Base-by-base conservation (phyloP, 2,797 vertebrate species). In the Falco concolor region DNA sequence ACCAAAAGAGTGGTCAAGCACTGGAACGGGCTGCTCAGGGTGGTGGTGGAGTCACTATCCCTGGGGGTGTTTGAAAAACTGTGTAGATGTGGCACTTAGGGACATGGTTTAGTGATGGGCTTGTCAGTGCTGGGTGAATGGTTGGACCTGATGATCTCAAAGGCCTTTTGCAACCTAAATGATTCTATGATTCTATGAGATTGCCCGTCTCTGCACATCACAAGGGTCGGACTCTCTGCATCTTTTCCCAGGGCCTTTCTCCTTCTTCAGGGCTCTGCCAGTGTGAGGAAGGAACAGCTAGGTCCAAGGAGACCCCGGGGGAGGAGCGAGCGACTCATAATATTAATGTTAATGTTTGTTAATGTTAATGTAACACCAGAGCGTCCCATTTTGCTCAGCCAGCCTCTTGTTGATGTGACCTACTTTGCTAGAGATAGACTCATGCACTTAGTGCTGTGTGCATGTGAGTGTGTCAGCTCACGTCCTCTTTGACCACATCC, bases 171-270 rank as follows among this genome's bases (percentile, higher is more conserved):
- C 17, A 18, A 44, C 42, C 42, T 44, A 18, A 44, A 44, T 17
- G 42, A 44, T 44, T 44, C 42, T 17, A 44, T 44, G 42, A 44
- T 44, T 44, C 42, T 44, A 44, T 44, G 42, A 44, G 42, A 44
- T 44, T 44, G 42, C 42, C 42, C 42, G 42, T 28, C 44, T 14
- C n/a, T 14, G 14, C 15, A 11, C 42, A 34, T 57, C 70, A 9
- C 0, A 3, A 68, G n/a, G 28, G 28, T 27, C 0, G 2, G 22
- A 25, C 27, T 27, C 32, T 67, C n/a, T 4, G 8, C 44, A 3
- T 30, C n/a, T 73, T 52, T 65, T 88, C 53, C 47, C 49, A 44
- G 53, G 24, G 49, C 23, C 40, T 74, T 69, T 81, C 59, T 60
- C 38, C 64, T 57, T 52, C 54, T 30, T 21, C 40, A 5, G 38